A percentile compares a stretch with the other conserved stretches of the same genome.
Evolutionary conservation across 2,113 vertebrate genomes (phyloP).

Genomic region (Hemibagrus wyckioides): DNA sequence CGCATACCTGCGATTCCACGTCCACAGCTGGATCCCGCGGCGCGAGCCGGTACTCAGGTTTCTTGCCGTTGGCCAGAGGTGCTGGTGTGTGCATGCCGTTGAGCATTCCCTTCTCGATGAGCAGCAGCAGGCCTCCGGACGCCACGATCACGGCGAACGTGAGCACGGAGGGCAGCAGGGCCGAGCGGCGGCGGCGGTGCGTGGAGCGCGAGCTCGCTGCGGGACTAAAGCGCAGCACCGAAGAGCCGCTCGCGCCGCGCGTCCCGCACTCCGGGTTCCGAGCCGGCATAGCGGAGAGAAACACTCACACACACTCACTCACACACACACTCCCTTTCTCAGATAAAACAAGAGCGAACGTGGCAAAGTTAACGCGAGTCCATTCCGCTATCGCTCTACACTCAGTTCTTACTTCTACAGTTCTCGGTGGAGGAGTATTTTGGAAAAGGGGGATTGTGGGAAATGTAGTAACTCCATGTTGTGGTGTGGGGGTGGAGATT

Average conservation of each 20-base stretch:
- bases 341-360: not conserved
- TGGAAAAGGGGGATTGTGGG: slow-evolving; percentile 25
- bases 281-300: slow-evolving; percentile 58
- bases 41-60: slow-evolving; percentile 41
- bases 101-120: slow-evolving; percentile 94
- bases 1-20: slow-evolving; percentile 72
- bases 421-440: not conserved
- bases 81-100: slow-evolving; percentile 83
- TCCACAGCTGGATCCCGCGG: slow-evolving; percentile 61
- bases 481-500: not conserved
- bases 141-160: slow-evolving; percentile 95
- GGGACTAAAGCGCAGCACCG: slow-evolving; percentile 59
- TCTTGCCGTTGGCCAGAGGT: slow-evolving; percentile 57
- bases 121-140: slow-evolving; percentile 90
- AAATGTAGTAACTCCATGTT: slow-evolving; percentile 36
- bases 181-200: slow-evolving; percentile 60
- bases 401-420: not conserved
- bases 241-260: slow-evolving; percentile 46
- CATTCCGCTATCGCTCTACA: not conserved
- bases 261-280: slow-evolving; percentile 59
- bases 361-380: slow-evolving; percentile 24
- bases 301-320: too few species aligned
- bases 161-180: slow-evolving; percentile 88
- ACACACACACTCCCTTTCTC: not conserved
- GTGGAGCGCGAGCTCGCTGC: slow-evolving; percentile 53